Base-by-base conservation (phyloP, 2,797 vertebrate species). In the Philypnodon macrostomus region DNA sequence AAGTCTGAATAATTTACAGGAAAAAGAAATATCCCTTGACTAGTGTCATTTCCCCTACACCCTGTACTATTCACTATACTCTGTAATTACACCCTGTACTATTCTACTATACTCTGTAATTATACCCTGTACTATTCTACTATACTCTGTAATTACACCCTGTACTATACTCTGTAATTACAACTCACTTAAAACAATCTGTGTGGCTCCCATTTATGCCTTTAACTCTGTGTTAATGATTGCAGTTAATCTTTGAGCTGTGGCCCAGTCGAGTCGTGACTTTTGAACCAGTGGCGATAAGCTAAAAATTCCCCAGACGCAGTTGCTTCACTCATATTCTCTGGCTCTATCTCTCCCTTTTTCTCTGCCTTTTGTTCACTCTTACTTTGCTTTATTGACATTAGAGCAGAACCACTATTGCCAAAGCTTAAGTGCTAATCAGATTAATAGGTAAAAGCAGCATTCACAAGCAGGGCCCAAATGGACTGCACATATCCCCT, bases 201-300 rank as follows among this genome's bases (percentile, higher is more conserved):
- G 7, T 4, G 12, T 21, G 3, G 24, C 2, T 52, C 40, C 50
- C 9, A 7, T 4, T 41, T 42, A 2, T 3, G 12, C 47, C 50
- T 33, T 35, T 6, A 8, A 55, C 41, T 48, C 77, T 67, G 83
- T 75, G 39, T 78, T 81, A 84, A 83, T 86, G 76, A 85, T 84
- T 83, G 60, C 70, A 60, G 57, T 62, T 78, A 73, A 84, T 87
- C 87, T 87, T 88, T 88, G 85, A 85, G 70, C 81, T 12, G 8
- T 9, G 29, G 57, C 72, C 18, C 61, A 24, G 60, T 19, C 1
- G 53, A 52, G 59, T 67, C 65, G 73, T 85, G 85, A 86, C 87
- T 75, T 85, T 83, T 85, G 75, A 81, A 79, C 84, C 10, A 58
- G 45, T 33, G 34, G 26, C 6, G 88, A 89, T 87, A 83, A 88